Base-by-base conservation (phyloP, 2,888 invertebrate genomes). In the Alloscopus bannaensis region DNA sequence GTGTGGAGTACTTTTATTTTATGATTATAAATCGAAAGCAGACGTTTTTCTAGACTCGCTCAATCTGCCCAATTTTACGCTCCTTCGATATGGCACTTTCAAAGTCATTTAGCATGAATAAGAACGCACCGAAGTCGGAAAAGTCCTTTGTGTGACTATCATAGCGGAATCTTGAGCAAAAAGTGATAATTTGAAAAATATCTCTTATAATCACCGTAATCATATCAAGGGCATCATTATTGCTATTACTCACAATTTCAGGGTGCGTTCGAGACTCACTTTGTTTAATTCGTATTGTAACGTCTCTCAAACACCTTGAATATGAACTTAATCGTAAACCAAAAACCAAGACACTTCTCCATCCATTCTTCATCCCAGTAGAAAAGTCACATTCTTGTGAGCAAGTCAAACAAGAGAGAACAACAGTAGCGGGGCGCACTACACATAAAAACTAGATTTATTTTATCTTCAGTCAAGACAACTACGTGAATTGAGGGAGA, bases 151-250 rank as follows among this genome's bases (percentile, higher is more conserved):
- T n/a, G n/a, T n/a, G n/a, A n/a, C n/a, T n/a, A n/a, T n/a, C n/a
- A n/a, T n/a, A n/a, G n/a, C n/a, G n/a, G n/a, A n/a, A n/a, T n/a
- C n/a, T n/a, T n/a, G n/a, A n/a, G n/a, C n/a, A n/a, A n/a, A n/a
- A n/a, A n/a, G n/a, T n/a, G n/a, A n/a, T n/a, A n/a, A n/a, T n/a
- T n/a, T n/a, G 24, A 42, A 75, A 68, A 66, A 68, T 66, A 28
- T 24, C 60, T 50, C 16, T 18, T 68, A 68, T 75, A n/a, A n/a
- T n/a, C 73, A 57, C 65, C 75, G 45, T 69, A 68, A 76, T 76
- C 76, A 69, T 76, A 76, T 76, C 76, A 76, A 69, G 69, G 69
- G 69, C 40, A 69, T 76, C 76, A 62, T 71, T 71, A 71, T 60
- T 70, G 29, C 50, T 47, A 22, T 62, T 76, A 76, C 47, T 26